Evolutionary conservation across 2,113 vertebrate species (phyloP).

Genomic region (Hirundichthys speculiger): DNA sequence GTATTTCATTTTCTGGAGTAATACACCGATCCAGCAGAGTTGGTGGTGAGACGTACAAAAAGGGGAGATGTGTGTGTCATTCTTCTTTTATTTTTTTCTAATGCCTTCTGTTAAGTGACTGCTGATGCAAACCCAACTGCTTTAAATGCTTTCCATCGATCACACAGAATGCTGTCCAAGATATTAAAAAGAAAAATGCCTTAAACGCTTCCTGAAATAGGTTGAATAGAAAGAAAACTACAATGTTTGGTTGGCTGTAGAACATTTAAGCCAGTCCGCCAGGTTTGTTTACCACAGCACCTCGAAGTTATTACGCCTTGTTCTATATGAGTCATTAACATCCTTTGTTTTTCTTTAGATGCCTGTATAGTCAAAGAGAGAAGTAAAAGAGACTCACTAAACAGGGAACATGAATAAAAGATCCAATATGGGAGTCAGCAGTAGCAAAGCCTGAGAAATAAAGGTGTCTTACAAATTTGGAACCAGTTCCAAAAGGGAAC

Average conservation of each 20-base stretch:
- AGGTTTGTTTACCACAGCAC: not conserved
- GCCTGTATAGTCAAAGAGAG: slow-evolving; percentile 6
- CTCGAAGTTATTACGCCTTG: not conserved
- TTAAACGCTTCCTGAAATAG: too few relatives aligned
- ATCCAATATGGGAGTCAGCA: slow-evolving; percentile 26
- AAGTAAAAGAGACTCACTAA: slow-evolving; percentile 23
- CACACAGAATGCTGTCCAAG: too few relatives aligned
- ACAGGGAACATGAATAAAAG: slow-evolving; percentile 28
- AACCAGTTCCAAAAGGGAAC: slow-evolving; percentile 4
- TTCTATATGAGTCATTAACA: not conserved
- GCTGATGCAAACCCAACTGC: too few relatives aligned
- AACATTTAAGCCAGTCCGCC: not conserved
- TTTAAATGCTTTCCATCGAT: too few relatives aligned
- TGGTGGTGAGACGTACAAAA: too few relatives aligned
- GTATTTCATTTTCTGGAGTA: too few relatives aligned
- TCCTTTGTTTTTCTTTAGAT: not conserved
- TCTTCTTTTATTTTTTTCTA: too few relatives aligned
- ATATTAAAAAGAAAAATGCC: too few relatives aligned
- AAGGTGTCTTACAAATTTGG: slow-evolving; percentile 26
- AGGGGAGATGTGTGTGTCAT: too few relatives aligned
- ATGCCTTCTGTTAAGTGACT: too few relatives aligned
- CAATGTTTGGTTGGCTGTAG: not conserved
- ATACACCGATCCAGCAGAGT: too few relatives aligned
- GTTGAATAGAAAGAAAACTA: not conserved
- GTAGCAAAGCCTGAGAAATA: slow-evolving; percentile 12